Percentiles rank a stretch among this genome's conserved stretches.
These are phyloP conservation scores for Drosophila mimica DNA, from an alignment of 2,888 invertebrate species.

Conservation along the genomic window DNA sequence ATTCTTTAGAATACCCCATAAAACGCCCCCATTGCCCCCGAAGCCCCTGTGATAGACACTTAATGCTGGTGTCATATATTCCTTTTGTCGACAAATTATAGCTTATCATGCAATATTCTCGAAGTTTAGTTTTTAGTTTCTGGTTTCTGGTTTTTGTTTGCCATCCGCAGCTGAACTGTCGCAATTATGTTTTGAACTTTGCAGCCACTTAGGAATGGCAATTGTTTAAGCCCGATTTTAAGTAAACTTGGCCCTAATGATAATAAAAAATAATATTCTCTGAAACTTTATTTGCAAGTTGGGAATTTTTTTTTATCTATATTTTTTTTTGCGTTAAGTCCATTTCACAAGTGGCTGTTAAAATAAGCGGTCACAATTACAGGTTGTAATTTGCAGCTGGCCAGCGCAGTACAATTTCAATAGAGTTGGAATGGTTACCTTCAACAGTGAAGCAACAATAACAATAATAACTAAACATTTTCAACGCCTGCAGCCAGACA, in stretches of 20 bases:
- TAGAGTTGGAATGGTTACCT: slow-evolving; percentile 41
- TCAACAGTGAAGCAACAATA: slow-evolving; percentile 41
- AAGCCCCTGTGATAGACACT: slow-evolving; percentile 40
- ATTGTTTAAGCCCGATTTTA: slow-evolving; percentile 1
- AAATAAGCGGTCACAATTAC: slow-evolving; percentile 51
- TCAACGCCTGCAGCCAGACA: slow-evolving; percentile 50
- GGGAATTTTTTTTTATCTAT: neutral
- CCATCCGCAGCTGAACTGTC: slow-evolving; percentile 31
- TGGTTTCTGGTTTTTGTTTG: slow-evolving; percentile 29
- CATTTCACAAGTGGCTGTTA: slow-evolving; percentile 53
- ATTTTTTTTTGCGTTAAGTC: neutral
- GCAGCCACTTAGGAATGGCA: slow-evolving; percentile 9
- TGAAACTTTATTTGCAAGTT: neutral
- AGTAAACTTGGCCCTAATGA: slow-evolving; percentile 14
- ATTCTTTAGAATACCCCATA: neutral
- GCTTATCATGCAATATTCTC: slow-evolving; percentile 63
- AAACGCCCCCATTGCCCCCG: neutral
- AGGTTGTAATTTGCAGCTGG: slow-evolving; percentile 40
- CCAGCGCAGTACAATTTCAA: slow-evolving; percentile 23
- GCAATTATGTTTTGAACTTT: slow-evolving; percentile 39
- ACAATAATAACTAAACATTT: slow-evolving; percentile 46
- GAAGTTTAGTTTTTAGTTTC: slow-evolving; percentile 26
- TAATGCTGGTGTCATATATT: slow-evolving; percentile 60
- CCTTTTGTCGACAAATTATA: slow-evolving; percentile 51
- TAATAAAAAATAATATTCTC: slow-evolving; percentile 1